These are phyloP conservation scores for Phorcus lineatus DNA, from an alignment of 2,888 invertebrate species.

Conservation along the genomic window DNA sequence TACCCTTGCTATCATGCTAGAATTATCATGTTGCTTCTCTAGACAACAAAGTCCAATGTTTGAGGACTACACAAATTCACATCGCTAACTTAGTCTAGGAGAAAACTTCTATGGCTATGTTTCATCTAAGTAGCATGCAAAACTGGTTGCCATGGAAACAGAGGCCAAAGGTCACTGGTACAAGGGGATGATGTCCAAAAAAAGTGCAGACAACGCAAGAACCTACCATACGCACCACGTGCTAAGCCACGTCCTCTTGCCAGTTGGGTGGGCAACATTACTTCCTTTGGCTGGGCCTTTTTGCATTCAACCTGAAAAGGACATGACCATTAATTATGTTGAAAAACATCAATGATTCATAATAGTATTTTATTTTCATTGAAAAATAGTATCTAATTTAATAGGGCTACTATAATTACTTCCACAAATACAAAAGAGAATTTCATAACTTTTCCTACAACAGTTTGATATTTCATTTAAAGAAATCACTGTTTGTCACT, in stretches of 20 bases:
- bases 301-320: constrained; percentile 98
- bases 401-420: too few species aligned
- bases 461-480: too few species aligned
- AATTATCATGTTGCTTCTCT: constrained; percentile 2
- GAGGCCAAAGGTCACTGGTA: constrained; percentile 34
- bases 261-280: constrained; percentile 90
- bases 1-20: constrained; percentile 14
- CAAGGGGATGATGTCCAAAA: constrained; percentile 26
- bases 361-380: too few species aligned
- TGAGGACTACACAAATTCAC: constrained; percentile 28
- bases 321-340: not conserved
- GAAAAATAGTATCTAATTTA: too few species aligned
- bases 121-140: constrained; percentile 39
- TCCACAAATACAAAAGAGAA: too few species aligned
- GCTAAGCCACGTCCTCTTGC: constrained; percentile 66
- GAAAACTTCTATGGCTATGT: constrained; percentile 26
- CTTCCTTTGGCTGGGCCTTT: constrained; percentile 99
- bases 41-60: not conserved
- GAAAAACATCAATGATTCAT: too few species aligned
- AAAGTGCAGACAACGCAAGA: constrained; percentile 19
- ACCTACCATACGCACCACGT: constrained; percentile 58
- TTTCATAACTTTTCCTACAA: too few species aligned
- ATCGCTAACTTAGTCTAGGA: constrained; percentile 25
- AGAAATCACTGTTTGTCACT: too few species aligned
- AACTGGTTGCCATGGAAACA: constrained; percentile 47